phyloP scores from a whole-genome alignment of 2,888 invertebrate genomes.

The Pachydiplax longipennis region DNA sequence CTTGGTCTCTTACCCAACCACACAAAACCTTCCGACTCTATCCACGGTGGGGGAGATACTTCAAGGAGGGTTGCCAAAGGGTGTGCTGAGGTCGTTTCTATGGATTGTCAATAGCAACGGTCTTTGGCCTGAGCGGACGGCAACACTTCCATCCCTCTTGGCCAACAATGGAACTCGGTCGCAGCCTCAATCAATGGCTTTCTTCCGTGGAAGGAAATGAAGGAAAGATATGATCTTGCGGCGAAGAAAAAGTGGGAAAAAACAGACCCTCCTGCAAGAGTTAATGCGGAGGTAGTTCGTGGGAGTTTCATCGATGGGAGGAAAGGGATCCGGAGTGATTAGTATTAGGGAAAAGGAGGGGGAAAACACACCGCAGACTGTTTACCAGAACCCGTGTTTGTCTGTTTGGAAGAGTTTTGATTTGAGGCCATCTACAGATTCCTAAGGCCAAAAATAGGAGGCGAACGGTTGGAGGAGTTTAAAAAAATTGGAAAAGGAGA shows the following conservation, averaged over 20 bases:
- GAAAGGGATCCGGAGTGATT: neutral
- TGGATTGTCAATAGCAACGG: neutral
- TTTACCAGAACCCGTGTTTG: neutral
- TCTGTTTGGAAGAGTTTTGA: neutral
- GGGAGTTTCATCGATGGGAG: neutral
- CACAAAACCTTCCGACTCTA: neutral
- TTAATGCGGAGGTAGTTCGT: neutral
- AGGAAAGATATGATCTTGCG: neutral
- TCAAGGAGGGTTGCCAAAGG: neutral
- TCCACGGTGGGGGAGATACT: neutral
- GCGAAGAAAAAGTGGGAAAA: neutral
- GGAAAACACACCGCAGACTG: neutral
- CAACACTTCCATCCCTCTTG: neutral
- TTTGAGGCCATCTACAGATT: neutral
- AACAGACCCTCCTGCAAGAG: neutral
- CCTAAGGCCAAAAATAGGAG: neutral
- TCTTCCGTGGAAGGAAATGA: neutral
- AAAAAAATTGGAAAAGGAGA: neutral
- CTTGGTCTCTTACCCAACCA: neutral
- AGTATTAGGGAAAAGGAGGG: neutral
- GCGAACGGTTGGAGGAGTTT: neutral
- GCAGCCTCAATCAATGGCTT: neutral
- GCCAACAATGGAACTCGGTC: neutral
- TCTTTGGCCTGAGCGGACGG: neutral
- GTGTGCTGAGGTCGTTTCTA: neutral